Percentiles rank a stretch among this genome's conserved stretches.
These are phyloP conservation scores for Eulemur rufifrons DNA, from an alignment of 2,113 vertebrate genomes.

Conservation along the genomic window DNA sequence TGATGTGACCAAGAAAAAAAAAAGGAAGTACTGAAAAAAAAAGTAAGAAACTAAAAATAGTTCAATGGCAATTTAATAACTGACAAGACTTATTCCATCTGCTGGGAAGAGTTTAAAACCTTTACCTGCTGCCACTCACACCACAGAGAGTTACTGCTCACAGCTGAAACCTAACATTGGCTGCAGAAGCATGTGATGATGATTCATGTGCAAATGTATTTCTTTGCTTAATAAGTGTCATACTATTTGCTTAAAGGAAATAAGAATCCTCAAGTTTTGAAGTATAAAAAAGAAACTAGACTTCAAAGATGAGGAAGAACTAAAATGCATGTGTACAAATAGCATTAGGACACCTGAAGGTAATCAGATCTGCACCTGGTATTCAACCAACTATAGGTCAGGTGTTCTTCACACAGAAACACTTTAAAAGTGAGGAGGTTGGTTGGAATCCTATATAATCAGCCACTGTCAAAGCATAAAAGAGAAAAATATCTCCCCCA, in stretches of 20 bases:
- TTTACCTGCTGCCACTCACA: constrained; percentile 80
- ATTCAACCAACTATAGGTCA: neutral
- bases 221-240: constrained; percentile 53
- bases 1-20: constrained; percentile 76
- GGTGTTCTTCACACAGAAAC: constrained; percentile 31
- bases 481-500: constrained; percentile 43
- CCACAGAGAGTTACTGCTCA: constrained; percentile 66
- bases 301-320: neutral
- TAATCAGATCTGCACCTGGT: constrained; percentile 54
- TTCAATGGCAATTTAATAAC: constrained; percentile 81
- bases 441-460: constrained; percentile 42
- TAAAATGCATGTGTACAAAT: neutral
- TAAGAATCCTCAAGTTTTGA: constrained; percentile 31
- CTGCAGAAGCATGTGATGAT: constrained; percentile 74
- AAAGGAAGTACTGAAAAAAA: constrained; percentile 59
- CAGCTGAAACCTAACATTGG: constrained; percentile 76
- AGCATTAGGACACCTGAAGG: constrained; percentile 44
- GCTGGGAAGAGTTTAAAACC: constrained; percentile 77
- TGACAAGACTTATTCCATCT: constrained; percentile 81
- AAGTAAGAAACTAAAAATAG: constrained; percentile 80
- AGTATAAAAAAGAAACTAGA: neutral
- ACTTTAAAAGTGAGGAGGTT: constrained; percentile 22
- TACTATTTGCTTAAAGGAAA: constrained; percentile 49
- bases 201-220: constrained; percentile 73
- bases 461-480: constrained; percentile 54